A percentile compares a stretch with the other conserved stretches of the same genome.
These are phyloP conservation scores for Bubo blakistoni DNA, from an alignment of 2,113 vertebrate genomes.

Conservation along the genomic window DNA sequence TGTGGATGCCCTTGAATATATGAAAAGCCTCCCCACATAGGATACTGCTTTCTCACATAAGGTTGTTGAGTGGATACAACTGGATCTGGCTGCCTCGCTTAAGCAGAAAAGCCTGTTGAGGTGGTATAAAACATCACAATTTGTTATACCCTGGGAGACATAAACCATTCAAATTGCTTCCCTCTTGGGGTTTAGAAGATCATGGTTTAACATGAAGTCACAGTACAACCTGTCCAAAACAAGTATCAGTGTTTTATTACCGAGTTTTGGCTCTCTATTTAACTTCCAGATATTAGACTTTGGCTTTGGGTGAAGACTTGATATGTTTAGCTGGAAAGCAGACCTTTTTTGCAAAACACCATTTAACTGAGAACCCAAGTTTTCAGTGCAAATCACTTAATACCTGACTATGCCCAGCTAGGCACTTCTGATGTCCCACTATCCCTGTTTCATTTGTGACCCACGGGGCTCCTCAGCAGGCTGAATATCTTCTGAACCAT, in stretches of 20 bases:
- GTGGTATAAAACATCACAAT: not conserved
- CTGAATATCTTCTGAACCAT: not conserved
- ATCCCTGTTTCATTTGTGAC: not conserved
- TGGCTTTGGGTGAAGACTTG: not conserved
- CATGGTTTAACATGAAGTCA: not conserved
- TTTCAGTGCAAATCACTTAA: not conserved
- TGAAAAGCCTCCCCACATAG: not conserved
- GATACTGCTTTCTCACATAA: not conserved
- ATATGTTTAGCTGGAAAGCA: not conserved
- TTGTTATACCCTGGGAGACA: not conserved
- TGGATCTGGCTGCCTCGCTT: not conserved
- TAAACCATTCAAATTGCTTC: not conserved
- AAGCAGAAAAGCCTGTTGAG: not conserved
- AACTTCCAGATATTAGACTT: not conserved
- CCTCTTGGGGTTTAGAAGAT: not conserved
- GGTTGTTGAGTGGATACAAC: not conserved
- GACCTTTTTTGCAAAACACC: not conserved
- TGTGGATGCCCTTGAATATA: not conserved
- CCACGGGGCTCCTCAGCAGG: not conserved
- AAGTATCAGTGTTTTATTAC: not conserved
- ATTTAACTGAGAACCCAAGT: not conserved
- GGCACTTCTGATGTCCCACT: not conserved
- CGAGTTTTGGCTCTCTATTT: not conserved
- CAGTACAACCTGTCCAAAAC: not conserved
- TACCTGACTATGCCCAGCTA: not conserved